These are phyloP conservation scores for Matsumyia berberina DNA, from an alignment of 2,888 invertebrate genomes.

Conservation along the genomic window DNA sequence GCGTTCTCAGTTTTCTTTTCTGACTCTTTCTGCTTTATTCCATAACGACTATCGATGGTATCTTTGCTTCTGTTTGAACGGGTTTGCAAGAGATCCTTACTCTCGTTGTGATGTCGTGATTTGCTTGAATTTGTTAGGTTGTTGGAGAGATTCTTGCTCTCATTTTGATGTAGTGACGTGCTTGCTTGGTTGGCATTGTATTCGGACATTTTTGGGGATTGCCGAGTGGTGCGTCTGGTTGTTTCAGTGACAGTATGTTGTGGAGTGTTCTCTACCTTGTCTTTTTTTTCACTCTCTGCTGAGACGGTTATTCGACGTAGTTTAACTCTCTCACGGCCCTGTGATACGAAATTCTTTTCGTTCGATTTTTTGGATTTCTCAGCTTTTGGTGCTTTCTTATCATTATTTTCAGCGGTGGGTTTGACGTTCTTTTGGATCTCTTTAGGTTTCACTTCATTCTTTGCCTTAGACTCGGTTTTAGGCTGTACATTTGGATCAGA, in stretches of 20 bases:
- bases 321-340: neutral
- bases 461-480: neutral
- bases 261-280: neutral
- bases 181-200: neutral
- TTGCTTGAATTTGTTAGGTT: too few species aligned
- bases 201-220: neutral
- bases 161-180: neutral
- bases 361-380: neutral
- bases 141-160: neutral
- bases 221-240: neutral
- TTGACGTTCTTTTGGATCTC: neutral
- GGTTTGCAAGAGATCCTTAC: neutral
- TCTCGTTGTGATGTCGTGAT: neutral
- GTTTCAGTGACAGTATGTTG: neutral
- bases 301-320: neutral
- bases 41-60: neutral
- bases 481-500: neutral
- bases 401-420: neutral
- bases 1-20: neutral
- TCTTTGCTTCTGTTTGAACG: neutral
- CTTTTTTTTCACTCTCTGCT: neutral
- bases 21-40: neutral
- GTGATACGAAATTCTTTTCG: neutral
- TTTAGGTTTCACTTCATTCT: neutral
- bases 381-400: neutral